A percentile compares a stretch with the other conserved stretches of the same genome.
These are phyloP conservation scores for Eurypyga helias DNA, from an alignment of 2,113 vertebrate genomes.

Conservation along the genomic window DNA sequence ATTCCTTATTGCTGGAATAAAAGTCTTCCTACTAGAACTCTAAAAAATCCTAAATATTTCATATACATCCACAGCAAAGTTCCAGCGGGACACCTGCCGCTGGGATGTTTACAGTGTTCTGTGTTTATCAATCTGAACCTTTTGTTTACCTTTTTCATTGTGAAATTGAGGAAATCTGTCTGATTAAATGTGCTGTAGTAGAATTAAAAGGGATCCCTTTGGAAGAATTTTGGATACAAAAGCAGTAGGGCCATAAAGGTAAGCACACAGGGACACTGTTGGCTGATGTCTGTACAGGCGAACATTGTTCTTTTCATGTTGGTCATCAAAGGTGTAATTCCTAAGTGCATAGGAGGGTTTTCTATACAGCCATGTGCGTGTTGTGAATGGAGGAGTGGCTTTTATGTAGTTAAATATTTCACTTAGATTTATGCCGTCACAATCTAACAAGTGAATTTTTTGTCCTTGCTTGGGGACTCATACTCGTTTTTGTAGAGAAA, in stretches of 20 bases:
- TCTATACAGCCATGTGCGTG: too few species aligned
- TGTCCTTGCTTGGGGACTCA: not conserved
- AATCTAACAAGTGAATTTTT: not conserved
- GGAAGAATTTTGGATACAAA: not conserved
- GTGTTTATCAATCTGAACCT: not conserved
- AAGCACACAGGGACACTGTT: not conserved
- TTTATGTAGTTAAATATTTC: not conserved
- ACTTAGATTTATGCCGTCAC: not conserved
- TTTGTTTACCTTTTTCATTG: not conserved
- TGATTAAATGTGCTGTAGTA: not conserved
- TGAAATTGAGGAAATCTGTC: not conserved
- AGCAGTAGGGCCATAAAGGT: not conserved
- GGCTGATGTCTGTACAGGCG: not conserved
- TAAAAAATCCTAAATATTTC: slow-evolving; percentile 66
- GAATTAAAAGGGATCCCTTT: not conserved
- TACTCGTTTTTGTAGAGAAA: not conserved
- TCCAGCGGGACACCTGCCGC: not conserved
- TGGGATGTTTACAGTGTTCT: not conserved
- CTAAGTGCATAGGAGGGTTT: not conserved
- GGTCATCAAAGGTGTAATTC: not conserved
- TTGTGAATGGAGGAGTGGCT: not conserved
- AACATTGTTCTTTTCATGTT: not conserved
- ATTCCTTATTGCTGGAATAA: slow-evolving; percentile 58
- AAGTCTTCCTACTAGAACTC: slow-evolving; percentile 41
- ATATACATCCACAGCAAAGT: not conserved